Base-by-base conservation (phyloP, 2,113 vertebrate genomes). In the Misgurnus mizolepis region DNA sequence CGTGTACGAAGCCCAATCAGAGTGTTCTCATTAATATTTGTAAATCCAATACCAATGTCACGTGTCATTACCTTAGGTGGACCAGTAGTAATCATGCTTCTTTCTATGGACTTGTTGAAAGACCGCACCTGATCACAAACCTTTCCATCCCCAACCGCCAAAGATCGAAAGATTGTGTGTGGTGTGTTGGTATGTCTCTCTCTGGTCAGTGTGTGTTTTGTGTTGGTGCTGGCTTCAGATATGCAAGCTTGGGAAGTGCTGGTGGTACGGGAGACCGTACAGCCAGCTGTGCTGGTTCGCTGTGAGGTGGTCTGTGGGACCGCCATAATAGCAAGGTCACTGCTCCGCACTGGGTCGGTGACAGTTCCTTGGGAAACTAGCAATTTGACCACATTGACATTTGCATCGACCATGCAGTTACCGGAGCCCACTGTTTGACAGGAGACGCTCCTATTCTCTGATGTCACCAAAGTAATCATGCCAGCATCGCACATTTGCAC, bases 1-100 rank as follows among this genome's bases (percentile, higher is more conserved):
- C 96, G 92, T 80, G 95, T 96, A 89, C 95, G 98, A 60, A 99
- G 87, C 22, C 97, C 97, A 67, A 99, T 90, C 64, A 99, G 86
- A 56, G 95, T 97, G 89, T 96, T 97, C 70, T 99, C 96, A 3
- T 95, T 71, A 82, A 99, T 64, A 49, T 87, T 95, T 47, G 94
- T 93, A 81, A 96, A 94, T 6, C 98, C 98, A 81, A 95, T 81
- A 0, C 96, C 95, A 3, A 84, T 89, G 82, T 99, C 96, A 91
- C 93, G 92, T 83, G 95, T 98, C 86, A 92, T 94, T 2, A 76
- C 67, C 39, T 88, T 92, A n/a, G 49, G 71, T 15, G 39, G 12
- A 1, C 15, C 34, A 40, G 66, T 3, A 55, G 89, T 64, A 0
- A 85, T 81, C 56, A 27, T 34, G 45, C 2, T 1, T 74, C 60